phyloP scores from a whole-genome alignment of 2,888 invertebrate genomes.

The Clusia tigrina region DNA sequence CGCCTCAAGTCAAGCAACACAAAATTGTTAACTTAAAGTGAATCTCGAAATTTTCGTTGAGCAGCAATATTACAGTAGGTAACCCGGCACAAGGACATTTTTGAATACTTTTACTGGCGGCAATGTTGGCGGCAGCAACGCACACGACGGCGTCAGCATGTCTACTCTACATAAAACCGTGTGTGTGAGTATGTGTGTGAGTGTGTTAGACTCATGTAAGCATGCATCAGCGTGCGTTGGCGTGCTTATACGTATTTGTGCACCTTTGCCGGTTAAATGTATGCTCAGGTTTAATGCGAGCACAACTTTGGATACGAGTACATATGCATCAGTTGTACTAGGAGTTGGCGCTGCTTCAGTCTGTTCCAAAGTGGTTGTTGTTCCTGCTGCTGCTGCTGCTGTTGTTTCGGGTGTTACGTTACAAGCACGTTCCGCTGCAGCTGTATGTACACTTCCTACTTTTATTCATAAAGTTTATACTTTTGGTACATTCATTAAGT shows the following conservation, averaged over 20 bases:
- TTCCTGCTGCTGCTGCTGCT: no score
- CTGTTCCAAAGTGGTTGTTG: no score
- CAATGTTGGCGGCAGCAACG: no score
- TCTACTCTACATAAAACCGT: not conserved
- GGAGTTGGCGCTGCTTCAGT: no score
- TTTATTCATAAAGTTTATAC: not conserved
- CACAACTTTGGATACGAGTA: no score
- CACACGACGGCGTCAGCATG: not conserved
- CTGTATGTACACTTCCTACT: not conserved
- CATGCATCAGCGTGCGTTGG: no score
- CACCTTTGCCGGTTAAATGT: no score
- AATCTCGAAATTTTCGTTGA: slow-evolving; percentile 17
- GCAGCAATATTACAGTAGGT: slow-evolving; percentile 12
- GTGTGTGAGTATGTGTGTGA: no score
- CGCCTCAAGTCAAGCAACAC: slow-evolving; percentile 24
- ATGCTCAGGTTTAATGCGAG: not conserved
- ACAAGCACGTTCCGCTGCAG: not conserved
- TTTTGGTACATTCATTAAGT: not conserved
- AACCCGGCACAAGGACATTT: slow-evolving; percentile 39
- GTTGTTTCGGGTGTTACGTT: not conserved
- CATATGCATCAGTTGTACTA: no score
- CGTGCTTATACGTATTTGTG: not conserved
- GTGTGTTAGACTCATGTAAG: no score
- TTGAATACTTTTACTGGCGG: slow-evolving; percentile 6
- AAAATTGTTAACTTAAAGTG: slow-evolving; percentile 23